Base-by-base conservation (phyloP, 2,888 invertebrate genomes). In the Pasiphila rectangulata region DNA sequence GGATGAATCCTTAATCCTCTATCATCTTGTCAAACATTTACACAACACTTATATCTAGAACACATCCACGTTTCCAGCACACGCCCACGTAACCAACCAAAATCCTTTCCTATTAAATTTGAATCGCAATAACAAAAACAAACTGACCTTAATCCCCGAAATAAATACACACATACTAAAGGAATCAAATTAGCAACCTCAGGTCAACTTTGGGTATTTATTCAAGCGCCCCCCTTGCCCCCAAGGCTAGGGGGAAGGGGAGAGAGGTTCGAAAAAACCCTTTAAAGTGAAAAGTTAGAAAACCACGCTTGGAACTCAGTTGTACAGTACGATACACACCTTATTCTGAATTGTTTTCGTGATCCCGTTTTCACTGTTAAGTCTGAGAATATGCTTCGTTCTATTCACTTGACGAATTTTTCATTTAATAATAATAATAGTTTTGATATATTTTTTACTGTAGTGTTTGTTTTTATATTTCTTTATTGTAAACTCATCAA, bases 211-310 rank as follows among this genome's bases (percentile, higher is more conserved):
- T 59, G 51, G 63, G 69, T 75, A 75, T 75, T 75, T 75, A 68
- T 69, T 69, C 65, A 70, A 69, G 68, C 63, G 54, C 71, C 61
- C 53, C 51, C 57, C 54, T 46, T n/a, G n/a, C 30, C 46, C 41
- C 50, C 37, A 39, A 32, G 44, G 27, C 30, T 42, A 40, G 46
- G 45, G 44, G 51, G 37, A 27, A 24, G 54, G 41, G 53, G n/a
- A n/a, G 40, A 45, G 27, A 44, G 58, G 57, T 54, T 71, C 72
- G 72, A 73, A 80, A 79, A 79, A 79, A 77, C 77, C 79, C 75
- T 77, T 79, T 74, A 72, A 65, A 78, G 75, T 75, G 72, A 74
- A 77, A 78, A 79, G 77, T 79, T 78, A 67, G 72, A 60, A 66
- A 65, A 65, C 63, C 30, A 17, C 30, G 17, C 9, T 17, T 9